Percentiles rank a stretch among this genome's conserved stretches.
Conservation (phyloP, 2,888 invertebrate species). For the Agrotis exclamationis region DNA sequence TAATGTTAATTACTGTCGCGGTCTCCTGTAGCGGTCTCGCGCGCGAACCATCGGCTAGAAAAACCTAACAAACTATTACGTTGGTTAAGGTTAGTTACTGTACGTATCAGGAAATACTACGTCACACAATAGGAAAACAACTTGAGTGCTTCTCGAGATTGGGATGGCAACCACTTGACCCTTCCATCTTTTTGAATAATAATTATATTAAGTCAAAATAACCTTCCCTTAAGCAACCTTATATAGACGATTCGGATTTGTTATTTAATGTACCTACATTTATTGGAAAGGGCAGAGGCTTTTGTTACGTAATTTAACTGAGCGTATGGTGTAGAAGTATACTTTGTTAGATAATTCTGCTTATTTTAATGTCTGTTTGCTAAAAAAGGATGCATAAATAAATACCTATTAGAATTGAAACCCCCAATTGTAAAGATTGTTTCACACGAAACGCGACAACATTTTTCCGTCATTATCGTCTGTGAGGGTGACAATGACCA, state of each 20-base stretch:
- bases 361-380: neutral
- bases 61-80: constrained; percentile 39
- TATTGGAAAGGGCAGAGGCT: constrained; percentile 15
- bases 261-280: constrained; percentile 14
- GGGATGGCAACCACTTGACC: constrained; percentile 59
- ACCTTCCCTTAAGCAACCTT: constrained; percentile 16
- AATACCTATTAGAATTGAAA: neutral
- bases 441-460: too few relatives aligned
- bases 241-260: constrained; percentile 38
- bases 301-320: neutral
- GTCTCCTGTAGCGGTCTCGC: too few relatives aligned
- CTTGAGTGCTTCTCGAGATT: constrained; percentile 60
- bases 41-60: neutral
- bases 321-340: neutral
- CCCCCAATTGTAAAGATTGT: neutral
- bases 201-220: constrained; percentile 53
- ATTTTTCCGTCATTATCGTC: too few relatives aligned
- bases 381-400: neutral
- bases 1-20: too few relatives aligned
- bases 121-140: constrained; percentile 59
- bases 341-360: neutral
- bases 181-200: constrained; percentile 56
- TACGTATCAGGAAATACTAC: constrained; percentile 33
- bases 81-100: constrained; percentile 48
- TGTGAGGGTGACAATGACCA: too few relatives aligned